phyloP scores from a whole-genome alignment of 92 coral and sea anemone genomes.

The Phenganax stokvisi region DNA sequence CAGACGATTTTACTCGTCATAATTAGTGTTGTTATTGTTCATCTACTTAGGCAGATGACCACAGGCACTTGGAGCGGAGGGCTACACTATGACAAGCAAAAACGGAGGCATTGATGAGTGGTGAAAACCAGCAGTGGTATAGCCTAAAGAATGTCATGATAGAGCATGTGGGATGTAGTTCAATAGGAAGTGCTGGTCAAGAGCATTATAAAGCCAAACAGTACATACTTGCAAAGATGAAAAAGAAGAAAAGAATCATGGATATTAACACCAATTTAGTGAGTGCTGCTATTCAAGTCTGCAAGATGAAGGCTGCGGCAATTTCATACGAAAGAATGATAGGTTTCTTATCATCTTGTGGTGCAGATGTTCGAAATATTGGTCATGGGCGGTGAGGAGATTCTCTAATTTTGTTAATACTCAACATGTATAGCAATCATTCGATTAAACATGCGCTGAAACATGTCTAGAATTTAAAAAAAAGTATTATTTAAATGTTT shows the following conservation, averaged over 20 bases:
- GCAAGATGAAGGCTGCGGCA: conserved; percentile 11
- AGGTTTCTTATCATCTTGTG: conserved; percentile 13
- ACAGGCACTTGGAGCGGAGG: conserved; percentile 11
- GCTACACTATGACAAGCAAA: neutral
- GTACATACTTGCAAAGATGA: neutral
- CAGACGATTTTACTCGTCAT: neutral
- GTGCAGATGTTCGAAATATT: conserved; percentile 12
- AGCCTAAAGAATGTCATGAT: neutral
- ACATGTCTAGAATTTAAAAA: neutral
- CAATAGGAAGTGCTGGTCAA: neutral
- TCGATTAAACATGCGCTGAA: no score
- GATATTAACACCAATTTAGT: conserved; percentile 5
- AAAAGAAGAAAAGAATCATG: neutral
- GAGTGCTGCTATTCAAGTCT: neutral
- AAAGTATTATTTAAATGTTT: no score
- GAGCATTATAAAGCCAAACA: conserved; percentile 1
- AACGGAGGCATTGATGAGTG: conserved; percentile 14
- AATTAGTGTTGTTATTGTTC: neutral
- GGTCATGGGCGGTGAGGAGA: conserved; percentile 4
- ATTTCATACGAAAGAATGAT: conserved; percentile 1
- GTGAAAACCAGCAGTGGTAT: conserved; percentile 10
- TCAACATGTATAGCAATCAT: no score
- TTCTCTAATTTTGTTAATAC: no score
- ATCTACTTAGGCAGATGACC: neutral
- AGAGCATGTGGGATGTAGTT: conserved; percentile 2